phyloP scores from a whole-genome alignment of 2,797 vertebrate species.

The Scyliorhinus canicula region DNA sequence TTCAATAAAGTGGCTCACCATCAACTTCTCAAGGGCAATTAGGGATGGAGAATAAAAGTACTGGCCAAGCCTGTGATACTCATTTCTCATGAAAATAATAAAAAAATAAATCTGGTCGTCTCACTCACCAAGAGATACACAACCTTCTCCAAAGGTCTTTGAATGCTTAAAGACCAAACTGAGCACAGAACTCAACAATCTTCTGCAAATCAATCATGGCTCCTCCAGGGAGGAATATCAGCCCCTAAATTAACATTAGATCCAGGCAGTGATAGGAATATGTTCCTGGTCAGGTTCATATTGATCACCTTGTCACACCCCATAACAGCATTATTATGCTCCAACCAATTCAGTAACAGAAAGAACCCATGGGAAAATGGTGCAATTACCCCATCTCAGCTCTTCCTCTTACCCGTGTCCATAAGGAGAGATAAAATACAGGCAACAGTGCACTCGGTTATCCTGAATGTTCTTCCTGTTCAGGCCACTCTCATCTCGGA shows the following conservation, averaged over 20 bases:
- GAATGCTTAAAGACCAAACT: not conserved
- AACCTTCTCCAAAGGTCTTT: not conserved
- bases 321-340: not conserved
- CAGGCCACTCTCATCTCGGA: constrained; percentile 91
- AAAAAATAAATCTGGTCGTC: not conserved
- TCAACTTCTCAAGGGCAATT: too few relatives aligned
- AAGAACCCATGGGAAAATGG: not conserved
- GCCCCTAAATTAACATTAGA: not conserved
- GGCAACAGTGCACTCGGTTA: constrained; percentile 96
- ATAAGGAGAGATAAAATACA: constrained; percentile 96
- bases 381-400: not conserved
- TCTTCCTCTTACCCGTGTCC: constrained; percentile 76
- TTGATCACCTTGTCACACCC: not conserved
- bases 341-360: not conserved
- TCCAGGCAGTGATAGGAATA: not conserved
- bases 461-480: constrained; percentile 98
- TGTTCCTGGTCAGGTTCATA: not conserved
- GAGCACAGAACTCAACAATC: not conserved
- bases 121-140: not conserved
- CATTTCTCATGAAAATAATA: too few relatives aligned
- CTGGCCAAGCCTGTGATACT: too few relatives aligned
- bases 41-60: too few relatives aligned
- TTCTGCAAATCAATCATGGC: not conserved
- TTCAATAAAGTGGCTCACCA: too few relatives aligned
- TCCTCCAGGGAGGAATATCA: not conserved